phyloP scores from a whole-genome alignment of 2,113 vertebrate species.

The Corydoras sp. region DNA sequence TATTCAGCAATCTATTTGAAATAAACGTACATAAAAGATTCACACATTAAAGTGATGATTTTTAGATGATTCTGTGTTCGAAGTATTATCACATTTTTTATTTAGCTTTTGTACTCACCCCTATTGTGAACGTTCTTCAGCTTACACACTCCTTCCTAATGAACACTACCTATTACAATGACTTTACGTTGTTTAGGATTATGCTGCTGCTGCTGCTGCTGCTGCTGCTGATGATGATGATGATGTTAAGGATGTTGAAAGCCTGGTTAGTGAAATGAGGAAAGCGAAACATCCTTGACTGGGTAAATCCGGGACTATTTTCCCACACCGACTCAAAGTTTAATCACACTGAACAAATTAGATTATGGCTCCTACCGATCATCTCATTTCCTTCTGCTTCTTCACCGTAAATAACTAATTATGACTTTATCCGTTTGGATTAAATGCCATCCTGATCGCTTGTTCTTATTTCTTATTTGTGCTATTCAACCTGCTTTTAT shows the following conservation, averaged over 20 bases:
- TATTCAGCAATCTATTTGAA: too few relatives aligned
- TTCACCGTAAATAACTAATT: constrained; percentile 31
- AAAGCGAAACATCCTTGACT: too few relatives aligned
- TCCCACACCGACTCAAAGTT: constrained; percentile 67
- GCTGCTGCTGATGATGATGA: not conserved
- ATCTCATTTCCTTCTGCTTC: constrained; percentile 50
- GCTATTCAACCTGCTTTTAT: not conserved
- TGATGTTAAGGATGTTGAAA: not conserved
- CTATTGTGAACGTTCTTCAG: not conserved
- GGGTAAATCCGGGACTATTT: constrained; percentile 51
- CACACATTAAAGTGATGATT: not conserved
- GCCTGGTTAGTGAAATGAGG: constrained; percentile 9
- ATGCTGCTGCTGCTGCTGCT: not conserved
- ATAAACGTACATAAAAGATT: too few relatives aligned
- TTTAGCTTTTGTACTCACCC: constrained; percentile 1
- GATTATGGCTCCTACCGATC: constrained; percentile 66
- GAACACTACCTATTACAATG: not conserved
- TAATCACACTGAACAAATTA: constrained; percentile 74
- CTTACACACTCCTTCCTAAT: too few relatives aligned
- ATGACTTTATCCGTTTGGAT: constrained; percentile 1
- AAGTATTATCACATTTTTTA: not conserved
- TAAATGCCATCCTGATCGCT: not conserved
- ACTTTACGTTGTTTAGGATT: not conserved
- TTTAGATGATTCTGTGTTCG: too few relatives aligned
- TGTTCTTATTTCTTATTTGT: too few relatives aligned